phyloP scores from a whole-genome alignment of 2,113 vertebrate genomes.

The Trichechus manatus region DNA sequence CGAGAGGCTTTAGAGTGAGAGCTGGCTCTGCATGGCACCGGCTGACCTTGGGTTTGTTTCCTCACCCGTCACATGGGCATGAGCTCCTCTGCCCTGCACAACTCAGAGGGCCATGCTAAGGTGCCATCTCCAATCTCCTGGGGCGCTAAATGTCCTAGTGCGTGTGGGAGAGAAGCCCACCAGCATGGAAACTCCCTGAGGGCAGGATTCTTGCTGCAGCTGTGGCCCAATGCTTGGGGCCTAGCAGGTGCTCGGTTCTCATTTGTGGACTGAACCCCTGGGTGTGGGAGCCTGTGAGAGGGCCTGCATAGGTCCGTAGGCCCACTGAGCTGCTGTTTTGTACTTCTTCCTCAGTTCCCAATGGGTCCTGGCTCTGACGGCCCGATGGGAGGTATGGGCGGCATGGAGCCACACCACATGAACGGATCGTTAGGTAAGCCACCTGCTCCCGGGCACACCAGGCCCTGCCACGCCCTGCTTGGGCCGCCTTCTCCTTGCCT shows the following conservation, averaged over 20 bases:
- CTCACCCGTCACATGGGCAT: accelerated
- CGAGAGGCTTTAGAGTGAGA: background rate
- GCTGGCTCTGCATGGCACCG: background rate
- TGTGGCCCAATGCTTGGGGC: background rate
- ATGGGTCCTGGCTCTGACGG: conserved; percentile 98
- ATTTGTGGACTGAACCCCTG: background rate
- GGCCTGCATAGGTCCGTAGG: too few species aligned
- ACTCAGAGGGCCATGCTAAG: accelerated
- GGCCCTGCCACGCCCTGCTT: accelerated
- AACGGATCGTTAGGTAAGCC: conserved; percentile 94
- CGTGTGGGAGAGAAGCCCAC: background rate
- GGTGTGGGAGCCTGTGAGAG: accelerated
- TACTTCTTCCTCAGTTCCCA: conserved; percentile 91
- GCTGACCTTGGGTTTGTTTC: background rate
- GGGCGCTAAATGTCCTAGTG: accelerated
- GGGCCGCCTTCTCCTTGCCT: accelerated
- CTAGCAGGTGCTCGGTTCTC: background rate
- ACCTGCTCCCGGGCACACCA: accelerated
- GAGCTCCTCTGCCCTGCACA: background rate
- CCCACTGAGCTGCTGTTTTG: background rate
- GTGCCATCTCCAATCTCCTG: background rate
- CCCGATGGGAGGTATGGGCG: conserved; percentile 98
- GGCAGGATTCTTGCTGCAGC: background rate
- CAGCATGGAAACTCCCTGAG: background rate
- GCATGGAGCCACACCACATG: conserved; percentile 99